Conservation (phyloP, 1,140 invertebrate genomes). For the Lethocerus indicus region DNA sequence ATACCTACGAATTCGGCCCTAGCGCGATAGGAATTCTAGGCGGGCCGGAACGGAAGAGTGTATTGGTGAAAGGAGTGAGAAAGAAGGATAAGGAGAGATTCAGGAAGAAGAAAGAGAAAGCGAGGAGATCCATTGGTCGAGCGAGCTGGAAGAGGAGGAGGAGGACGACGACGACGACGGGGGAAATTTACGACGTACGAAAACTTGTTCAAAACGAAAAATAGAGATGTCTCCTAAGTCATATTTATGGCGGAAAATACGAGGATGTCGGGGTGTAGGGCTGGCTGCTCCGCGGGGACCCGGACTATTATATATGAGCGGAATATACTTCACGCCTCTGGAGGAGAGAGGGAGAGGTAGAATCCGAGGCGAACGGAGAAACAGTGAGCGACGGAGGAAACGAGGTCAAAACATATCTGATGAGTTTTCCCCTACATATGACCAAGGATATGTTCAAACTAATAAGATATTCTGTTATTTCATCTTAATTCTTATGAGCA, state of each 20-base stretch:
- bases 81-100: neutral
- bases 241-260: slow-evolving; percentile 9
- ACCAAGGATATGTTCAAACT: too few species aligned
- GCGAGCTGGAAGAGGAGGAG: neutral
- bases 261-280: neutral
- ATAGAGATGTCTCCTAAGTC: slow-evolving; percentile 14
- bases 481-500: too few species aligned
- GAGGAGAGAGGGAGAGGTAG: too few species aligned
- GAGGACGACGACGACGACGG: neutral
- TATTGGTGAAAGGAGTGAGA: neutral
- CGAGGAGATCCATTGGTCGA: neutral
- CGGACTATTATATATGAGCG: too few species aligned
- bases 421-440: too few species aligned
- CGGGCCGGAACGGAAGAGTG: neutral
- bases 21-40: neutral
- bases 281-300: too few species aligned
- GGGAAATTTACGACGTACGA: slow-evolving; percentile 11
- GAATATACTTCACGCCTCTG: too few species aligned
- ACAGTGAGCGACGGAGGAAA: too few species aligned
- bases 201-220: slow-evolving; percentile 14
- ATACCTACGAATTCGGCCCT: neutral
- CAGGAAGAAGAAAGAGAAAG: neutral
- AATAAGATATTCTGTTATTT: too few species aligned
- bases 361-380: too few species aligned
- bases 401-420: too few species aligned